These are phyloP conservation scores for Drosophila littoralis DNA, from an alignment of 1,140 invertebrate genomes.

Conservation along the genomic window DNA sequence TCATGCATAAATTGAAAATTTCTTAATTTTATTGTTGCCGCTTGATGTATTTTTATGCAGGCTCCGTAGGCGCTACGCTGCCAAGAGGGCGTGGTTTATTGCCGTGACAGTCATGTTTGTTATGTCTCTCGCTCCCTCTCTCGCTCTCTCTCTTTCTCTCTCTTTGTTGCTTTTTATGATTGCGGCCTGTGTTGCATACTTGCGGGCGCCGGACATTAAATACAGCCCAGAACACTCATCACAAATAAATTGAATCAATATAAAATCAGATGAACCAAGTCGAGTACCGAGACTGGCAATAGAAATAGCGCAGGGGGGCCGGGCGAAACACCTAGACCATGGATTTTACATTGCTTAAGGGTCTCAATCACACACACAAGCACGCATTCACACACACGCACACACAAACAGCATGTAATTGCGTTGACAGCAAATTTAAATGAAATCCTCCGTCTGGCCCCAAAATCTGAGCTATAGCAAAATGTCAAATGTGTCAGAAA, in stretches of 20 bases:
- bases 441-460: conserved; percentile 59
- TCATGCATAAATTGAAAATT: conserved; percentile 79
- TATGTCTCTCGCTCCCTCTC: no score
- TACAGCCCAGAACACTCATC: conserved; percentile 39
- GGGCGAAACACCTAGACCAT: neutral
- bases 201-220: conserved; percentile 43
- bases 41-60: conserved; percentile 44
- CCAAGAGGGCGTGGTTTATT: conserved; percentile 45
- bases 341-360: conserved; percentile 23
- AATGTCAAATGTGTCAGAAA: conserved; percentile 78
- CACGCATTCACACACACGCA: conserved; percentile 11
- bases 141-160: no score
- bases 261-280: conserved; percentile 48
- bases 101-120: conserved; percentile 28
- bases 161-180: conserved; percentile 32
- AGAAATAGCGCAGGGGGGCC: neutral
- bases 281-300: conserved; percentile 25
- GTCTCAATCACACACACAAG: conserved; percentile 2
- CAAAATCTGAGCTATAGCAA: conserved; percentile 32
- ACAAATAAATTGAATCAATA: conserved; percentile 68
- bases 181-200: conserved; percentile 3
- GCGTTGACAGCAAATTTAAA: conserved; percentile 83
- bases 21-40: conserved; percentile 78
- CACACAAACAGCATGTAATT: conserved; percentile 65
- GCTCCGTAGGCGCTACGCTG: neutral